A percentile compares a stretch with the other conserved stretches of the same genome.
Conservation (phyloP, 23 tunicate species). For the Halocynthia roretzi region DNA sequence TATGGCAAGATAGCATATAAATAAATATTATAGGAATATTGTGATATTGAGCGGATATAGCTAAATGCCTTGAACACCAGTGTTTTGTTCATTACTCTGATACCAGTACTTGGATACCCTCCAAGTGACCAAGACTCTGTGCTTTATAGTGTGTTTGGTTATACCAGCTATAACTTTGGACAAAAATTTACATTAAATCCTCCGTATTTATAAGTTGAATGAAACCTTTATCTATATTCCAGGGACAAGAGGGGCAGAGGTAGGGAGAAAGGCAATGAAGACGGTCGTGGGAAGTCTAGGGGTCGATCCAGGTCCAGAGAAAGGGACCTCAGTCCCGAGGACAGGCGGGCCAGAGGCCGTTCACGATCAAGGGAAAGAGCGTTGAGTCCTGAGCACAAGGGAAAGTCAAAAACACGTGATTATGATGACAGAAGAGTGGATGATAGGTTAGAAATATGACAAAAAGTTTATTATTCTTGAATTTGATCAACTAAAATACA, state of each 20-base stretch:
- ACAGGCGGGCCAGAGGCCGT: slow-evolving; percentile 27
- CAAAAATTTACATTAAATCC: no score
- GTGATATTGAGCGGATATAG: no score
- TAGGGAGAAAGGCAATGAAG: slow-evolving; percentile 2
- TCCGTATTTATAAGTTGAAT: no score
- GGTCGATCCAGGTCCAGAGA: slow-evolving; percentile 32
- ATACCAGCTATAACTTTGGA: no score
- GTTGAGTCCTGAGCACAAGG: slow-evolving; percentile 26
- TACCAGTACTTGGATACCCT: no score
- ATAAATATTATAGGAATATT: no score
- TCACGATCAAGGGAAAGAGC: slow-evolving; percentile 43
- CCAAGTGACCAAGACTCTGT: no score
- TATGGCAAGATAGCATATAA: no score
- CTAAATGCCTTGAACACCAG: no score
- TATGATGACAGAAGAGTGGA: slow-evolving; percentile 17
- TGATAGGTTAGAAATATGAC: slow-evolving; percentile 2
- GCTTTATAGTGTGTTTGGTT: no score
- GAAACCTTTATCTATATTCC: no score
- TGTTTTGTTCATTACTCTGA: no score
- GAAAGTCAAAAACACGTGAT: background rate
- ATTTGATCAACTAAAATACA: background rate
- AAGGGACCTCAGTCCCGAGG: slow-evolving; percentile 31
- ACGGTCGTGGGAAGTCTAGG: slow-evolving; percentile 19
- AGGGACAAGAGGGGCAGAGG: slow-evolving; percentile 21
- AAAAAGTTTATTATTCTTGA: background rate